These are phyloP conservation scores for Peromyscus californicus DNA, from an alignment of 2,113 vertebrate species.

Conservation along the genomic window DNA sequence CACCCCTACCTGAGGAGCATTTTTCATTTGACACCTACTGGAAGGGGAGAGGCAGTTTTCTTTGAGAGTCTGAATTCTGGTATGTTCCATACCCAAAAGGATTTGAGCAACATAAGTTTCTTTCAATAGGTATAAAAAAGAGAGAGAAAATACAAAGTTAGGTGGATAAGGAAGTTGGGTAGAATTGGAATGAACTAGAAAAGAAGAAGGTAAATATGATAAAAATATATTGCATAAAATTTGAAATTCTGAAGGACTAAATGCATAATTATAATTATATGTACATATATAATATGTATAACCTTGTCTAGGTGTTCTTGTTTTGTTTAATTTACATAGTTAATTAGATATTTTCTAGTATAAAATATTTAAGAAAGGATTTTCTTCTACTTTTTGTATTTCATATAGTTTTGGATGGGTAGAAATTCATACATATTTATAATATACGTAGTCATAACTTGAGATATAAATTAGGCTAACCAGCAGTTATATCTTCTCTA, in stretches of 20 bases:
- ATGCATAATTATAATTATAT: background rate
- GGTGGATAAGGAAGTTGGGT: background rate
- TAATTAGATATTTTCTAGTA: background rate
- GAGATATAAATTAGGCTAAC: background rate
- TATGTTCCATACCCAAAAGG: background rate
- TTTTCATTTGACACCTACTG: background rate
- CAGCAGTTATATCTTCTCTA: background rate
- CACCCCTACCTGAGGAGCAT: background rate
- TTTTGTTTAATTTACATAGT: constrained; percentile 28
- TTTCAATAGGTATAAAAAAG: background rate
- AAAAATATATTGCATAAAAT: background rate
- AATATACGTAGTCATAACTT: background rate
- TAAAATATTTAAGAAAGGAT: background rate
- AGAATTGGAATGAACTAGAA: background rate
- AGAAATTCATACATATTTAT: background rate
- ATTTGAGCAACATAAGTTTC: background rate
- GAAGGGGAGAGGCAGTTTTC: background rate
- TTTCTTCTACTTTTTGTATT: constrained; percentile 8
- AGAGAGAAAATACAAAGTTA: background rate
- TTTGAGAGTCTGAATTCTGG: background rate
- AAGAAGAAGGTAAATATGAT: background rate
- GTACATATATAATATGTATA: background rate
- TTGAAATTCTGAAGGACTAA: background rate
- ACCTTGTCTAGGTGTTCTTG: background rate
- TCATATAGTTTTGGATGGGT: background rate